Evolutionary conservation across 2,797 vertebrate species (phyloP).

Genomic region (Cephalopachus bancanus): DNA sequence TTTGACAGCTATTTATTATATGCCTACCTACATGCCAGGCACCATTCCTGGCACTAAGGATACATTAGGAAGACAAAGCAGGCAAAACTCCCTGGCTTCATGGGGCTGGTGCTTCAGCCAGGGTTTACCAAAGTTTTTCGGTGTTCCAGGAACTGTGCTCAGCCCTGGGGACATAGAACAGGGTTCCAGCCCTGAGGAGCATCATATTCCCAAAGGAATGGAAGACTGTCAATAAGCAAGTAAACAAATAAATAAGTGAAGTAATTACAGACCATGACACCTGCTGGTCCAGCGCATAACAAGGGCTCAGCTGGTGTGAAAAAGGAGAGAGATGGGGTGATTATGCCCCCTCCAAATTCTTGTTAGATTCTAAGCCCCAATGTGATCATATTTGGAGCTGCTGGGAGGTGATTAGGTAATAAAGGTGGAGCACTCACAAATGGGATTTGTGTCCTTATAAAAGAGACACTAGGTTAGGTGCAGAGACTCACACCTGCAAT

Average conservation of each 20-base stretch:
- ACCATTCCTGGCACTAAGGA: not conserved
- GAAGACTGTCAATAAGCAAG: not conserved
- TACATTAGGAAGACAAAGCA: not conserved
- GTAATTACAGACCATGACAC: not conserved
- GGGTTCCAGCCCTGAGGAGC: not conserved
- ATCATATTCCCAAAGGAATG: not conserved
- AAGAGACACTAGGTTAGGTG: not conserved
- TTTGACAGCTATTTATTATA: not conserved
- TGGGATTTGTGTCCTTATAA: not conserved
- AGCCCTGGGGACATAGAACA: not conserved
- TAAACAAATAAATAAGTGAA: not conserved
- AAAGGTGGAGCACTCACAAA: not conserved
- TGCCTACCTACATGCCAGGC: not conserved
- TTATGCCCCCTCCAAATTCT: not conserved
- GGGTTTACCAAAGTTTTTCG: not conserved
- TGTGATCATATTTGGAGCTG: not conserved
- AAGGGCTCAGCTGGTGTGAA: too few relatives aligned
- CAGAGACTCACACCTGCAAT: too few relatives aligned
- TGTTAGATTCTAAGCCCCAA: not conserved
- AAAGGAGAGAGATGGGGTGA: not conserved
- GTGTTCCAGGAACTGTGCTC: not conserved
- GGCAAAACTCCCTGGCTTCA: not conserved
- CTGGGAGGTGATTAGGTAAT: not conserved
- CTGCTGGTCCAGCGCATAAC: too few relatives aligned
- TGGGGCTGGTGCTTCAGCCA: not conserved